phyloP scores from a whole-genome alignment of 2,113 vertebrate genomes.

The Thamnophis sirtalis region DNA sequence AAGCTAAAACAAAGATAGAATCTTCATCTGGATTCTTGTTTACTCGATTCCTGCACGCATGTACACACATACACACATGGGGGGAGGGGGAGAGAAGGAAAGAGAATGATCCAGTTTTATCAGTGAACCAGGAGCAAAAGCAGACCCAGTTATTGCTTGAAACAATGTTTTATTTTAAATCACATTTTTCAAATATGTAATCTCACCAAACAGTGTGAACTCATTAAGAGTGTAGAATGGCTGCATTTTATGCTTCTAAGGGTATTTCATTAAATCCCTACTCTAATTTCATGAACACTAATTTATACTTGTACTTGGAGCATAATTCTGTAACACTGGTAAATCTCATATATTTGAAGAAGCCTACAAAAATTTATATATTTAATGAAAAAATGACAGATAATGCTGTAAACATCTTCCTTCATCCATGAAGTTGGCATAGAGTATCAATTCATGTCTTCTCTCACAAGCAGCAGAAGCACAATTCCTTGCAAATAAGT shows the following conservation, averaged over 20 bases:
- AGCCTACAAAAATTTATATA: slow-evolving; percentile 55
- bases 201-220: slow-evolving; percentile 38
- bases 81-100: no score
- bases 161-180: slow-evolving; percentile 24
- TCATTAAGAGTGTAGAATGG: slow-evolving; percentile 25
- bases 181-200: slow-evolving; percentile 24
- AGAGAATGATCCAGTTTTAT: slow-evolving; percentile 1
- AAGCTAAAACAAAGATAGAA: background rate
- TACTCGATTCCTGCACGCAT: background rate
- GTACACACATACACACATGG: background rate
- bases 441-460: background rate
- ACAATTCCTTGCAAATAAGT: background rate
- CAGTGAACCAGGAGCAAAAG: background rate
- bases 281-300: slow-evolving; percentile 47
- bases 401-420: slow-evolving; percentile 47
- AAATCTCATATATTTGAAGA: slow-evolving; percentile 37
- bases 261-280: slow-evolving; percentile 55
- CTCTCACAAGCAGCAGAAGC: background rate
- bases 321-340: slow-evolving; percentile 39
- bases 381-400: slow-evolving; percentile 54
- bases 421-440: slow-evolving; percentile 10
- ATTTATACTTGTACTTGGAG: slow-evolving; percentile 46
- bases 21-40: background rate
- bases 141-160: background rate
- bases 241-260: slow-evolving; percentile 43